These are phyloP conservation scores for Cyanoramphus novaezelandiae DNA, from an alignment of 2,113 vertebrate species.

Conservation along the genomic window DNA sequence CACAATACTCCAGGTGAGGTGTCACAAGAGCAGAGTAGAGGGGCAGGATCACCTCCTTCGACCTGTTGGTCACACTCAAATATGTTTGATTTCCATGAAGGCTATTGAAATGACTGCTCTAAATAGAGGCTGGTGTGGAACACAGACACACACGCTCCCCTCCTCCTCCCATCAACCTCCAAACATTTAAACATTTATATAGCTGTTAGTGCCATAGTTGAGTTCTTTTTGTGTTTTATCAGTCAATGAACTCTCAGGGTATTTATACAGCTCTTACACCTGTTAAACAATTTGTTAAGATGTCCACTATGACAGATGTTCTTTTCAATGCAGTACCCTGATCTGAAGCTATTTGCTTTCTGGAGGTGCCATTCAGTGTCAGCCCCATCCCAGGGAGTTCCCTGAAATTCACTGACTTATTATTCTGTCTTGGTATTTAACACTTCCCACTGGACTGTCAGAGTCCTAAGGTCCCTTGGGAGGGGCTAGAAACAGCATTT, in stretches of 20 bases:
- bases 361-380: background rate
- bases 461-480: background rate
- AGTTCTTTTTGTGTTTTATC: background rate
- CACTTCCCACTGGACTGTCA: background rate
- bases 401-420: background rate
- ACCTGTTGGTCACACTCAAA: too few relatives aligned
- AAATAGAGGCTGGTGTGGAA: background rate
- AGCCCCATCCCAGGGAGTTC: background rate
- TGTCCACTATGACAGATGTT: background rate
- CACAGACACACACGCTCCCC: background rate
- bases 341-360: background rate
- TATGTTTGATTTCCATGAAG: background rate
- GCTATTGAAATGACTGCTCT: background rate
- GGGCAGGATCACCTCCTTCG: too few relatives aligned
- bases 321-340: background rate
- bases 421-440: background rate
- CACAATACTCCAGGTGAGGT: too few relatives aligned
- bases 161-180: background rate
- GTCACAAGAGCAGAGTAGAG: too few relatives aligned
- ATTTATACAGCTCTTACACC: background rate
- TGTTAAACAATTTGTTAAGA: background rate
- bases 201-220: background rate
- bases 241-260: background rate
- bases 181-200: background rate
- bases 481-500: background rate